Conservation (phyloP, 2,113 vertebrate genomes). For the Mormoops blainvillei region DNA sequence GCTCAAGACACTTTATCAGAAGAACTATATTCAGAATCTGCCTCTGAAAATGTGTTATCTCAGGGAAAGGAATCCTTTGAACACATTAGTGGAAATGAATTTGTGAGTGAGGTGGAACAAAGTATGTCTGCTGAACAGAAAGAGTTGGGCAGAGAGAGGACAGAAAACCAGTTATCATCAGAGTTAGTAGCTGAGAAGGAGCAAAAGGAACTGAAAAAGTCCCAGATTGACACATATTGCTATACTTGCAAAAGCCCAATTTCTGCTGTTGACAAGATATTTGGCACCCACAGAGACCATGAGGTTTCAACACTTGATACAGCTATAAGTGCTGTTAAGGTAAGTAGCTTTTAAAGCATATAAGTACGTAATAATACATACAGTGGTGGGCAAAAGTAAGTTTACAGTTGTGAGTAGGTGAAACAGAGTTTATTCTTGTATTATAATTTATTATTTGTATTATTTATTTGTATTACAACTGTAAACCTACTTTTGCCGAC, state of each 20-base stretch:
- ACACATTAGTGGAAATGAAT: conserved; percentile 69
- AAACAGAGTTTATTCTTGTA: background rate
- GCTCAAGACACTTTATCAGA: conserved; percentile 80
- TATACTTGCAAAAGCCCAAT: conserved; percentile 88
- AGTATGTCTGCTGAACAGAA: conserved; percentile 74
- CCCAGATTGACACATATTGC: conserved; percentile 89
- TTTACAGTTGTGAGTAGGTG: background rate
- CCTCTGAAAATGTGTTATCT: conserved; percentile 73
- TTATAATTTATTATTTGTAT: background rate
- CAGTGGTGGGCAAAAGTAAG: background rate
- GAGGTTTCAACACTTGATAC: conserved; percentile 85
- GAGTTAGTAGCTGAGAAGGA: conserved; percentile 74
- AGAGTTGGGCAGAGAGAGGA: conserved; percentile 84
- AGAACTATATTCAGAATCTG: conserved; percentile 72
- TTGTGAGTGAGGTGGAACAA: conserved; percentile 71
- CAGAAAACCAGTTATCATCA: conserved; percentile 78
- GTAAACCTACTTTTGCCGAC: background rate
- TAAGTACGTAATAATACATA: background rate
- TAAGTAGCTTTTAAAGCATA: conserved; percentile 72
- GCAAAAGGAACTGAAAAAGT: conserved; percentile 81
- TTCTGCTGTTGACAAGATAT: conserved; percentile 82
- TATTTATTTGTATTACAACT: background rate
- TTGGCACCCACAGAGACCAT: conserved; percentile 87
- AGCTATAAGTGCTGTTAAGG: conserved; percentile 89
- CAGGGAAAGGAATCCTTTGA: conserved; percentile 76